Base-by-base conservation (phyloP, 1,140 invertebrate genomes). In the Pseudachorutes palmiensis region DNA sequence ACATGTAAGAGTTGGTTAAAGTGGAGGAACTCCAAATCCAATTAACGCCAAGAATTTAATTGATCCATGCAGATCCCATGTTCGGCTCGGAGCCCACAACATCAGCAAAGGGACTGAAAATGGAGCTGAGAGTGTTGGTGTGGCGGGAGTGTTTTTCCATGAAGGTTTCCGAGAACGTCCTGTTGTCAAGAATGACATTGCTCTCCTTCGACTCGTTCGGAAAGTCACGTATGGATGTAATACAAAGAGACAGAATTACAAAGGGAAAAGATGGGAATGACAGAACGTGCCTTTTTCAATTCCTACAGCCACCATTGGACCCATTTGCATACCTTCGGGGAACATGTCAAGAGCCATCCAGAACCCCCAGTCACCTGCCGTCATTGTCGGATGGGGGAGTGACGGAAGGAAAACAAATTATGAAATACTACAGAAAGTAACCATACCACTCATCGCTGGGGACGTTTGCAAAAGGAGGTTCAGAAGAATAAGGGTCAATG, bases 171-270 rank as follows among this genome's bases (percentile, higher is more conserved):
- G 63, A 30, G 63, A 65, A 30, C 16, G 63, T 2, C 63, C 48
- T 14, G 63, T 65, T n/a, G 49, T 65, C 49, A 65, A 65, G 45
- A 57, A 65, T 36, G 63, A 65, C 48, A 65, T 65, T 28, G 63
- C 63, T 30, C 30, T 65, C 9, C 63, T 65, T 30, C 24, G 55
- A 55, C 30, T 65, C 14, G n/a, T 2, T 2, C 12, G 16, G 14
- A 62, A 62, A 62, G 61, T 41, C 2, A 62, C 31, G 12, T 36
- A 9, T 49, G 32, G 63, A n/a, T 12, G 45, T 57, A 65, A 63
- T 31, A n/a, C n/a, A n/a, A n/a, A n/a, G 12, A 12, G n/a, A n/a
- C n/a, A n/a, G n/a, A n/a, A n/a, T n/a, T n/a, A n/a, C n/a, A n/a
- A n/a, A n/a, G n/a, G n/a, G n/a, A n/a, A n/a, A n/a, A n/a, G n/a